Conservation (phyloP, 2,888 invertebrate species). For the Electrophaes corylata region DNA sequence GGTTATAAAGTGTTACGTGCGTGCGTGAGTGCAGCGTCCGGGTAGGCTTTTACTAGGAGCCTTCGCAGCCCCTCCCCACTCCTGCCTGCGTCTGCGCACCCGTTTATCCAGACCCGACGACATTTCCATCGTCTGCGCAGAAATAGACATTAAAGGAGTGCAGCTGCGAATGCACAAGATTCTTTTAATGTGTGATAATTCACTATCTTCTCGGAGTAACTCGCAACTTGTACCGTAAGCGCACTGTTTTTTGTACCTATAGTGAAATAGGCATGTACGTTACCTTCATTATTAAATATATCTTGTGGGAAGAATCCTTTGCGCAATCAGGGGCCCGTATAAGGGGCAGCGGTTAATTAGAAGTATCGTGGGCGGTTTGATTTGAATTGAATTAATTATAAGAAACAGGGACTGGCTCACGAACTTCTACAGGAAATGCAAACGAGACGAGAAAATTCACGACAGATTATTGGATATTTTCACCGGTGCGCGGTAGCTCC, state of each 20-base stretch:
- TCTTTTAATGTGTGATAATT: constrained; percentile 80
- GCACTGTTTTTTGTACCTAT: constrained; percentile 33
- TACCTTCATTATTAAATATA: constrained; percentile 37
- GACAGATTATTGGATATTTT: constrained; percentile 65
- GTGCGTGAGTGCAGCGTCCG: constrained; percentile 71
- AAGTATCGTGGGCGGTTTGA: constrained; percentile 76
- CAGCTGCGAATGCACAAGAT: constrained; percentile 64
- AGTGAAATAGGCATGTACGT: constrained; percentile 35
- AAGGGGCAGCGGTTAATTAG: constrained; percentile 69
- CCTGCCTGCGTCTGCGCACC: constrained; percentile 63
- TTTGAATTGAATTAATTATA: constrained; percentile 81
- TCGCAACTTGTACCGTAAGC: constrained; percentile 46
- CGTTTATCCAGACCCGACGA: constrained; percentile 69
- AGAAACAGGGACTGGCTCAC: constrained; percentile 64
- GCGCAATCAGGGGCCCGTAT: constrained; percentile 57
- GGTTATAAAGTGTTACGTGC: constrained; percentile 60
- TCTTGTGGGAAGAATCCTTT: constrained; percentile 53
- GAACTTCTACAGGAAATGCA: constrained; percentile 68
- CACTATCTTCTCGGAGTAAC: constrained; percentile 52
- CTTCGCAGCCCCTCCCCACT: constrained; percentile 44
- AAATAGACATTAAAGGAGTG: constrained; percentile 77
- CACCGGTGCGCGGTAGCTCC: constrained; percentile 59
- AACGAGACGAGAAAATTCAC: constrained; percentile 65
- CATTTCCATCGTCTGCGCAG: constrained; percentile 76
- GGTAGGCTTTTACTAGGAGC: constrained; percentile 58